A percentile compares a stretch with the other conserved stretches of the same genome.
Conservation (phyloP, 2,888 invertebrate species). For the Plebejus anna region DNA sequence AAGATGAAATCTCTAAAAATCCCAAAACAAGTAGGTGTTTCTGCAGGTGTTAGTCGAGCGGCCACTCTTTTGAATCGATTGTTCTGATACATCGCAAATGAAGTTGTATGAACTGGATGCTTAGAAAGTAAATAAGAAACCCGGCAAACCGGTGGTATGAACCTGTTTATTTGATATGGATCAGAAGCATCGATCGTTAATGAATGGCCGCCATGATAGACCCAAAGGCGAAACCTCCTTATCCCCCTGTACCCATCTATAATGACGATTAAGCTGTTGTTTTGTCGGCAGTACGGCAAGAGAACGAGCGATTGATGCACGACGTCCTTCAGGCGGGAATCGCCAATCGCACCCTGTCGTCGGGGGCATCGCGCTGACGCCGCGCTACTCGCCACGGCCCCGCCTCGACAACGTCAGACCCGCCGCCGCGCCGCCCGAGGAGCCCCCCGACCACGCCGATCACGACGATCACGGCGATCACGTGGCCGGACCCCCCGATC, state of each 20-base stretch:
- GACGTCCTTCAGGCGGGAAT: slow-evolving; percentile 84
- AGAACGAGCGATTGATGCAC: slow-evolving; percentile 91
- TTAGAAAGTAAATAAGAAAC: not conserved
- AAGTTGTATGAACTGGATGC: not conserved
- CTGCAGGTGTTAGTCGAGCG: not conserved
- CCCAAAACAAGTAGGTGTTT: not conserved
- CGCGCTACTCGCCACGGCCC: slow-evolving; percentile 75
- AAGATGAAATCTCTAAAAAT: not conserved
- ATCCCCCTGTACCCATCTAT: not conserved
- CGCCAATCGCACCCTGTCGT: slow-evolving; percentile 79
- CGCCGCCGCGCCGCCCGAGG: slow-evolving; percentile 71
- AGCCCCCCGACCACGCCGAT: slow-evolving; percentile 52
- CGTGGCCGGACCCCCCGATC: slow-evolving; percentile 39
- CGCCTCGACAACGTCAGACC: slow-evolving; percentile 70
- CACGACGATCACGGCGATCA: slow-evolving; percentile 34
- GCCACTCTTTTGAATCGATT: too few relatives aligned
- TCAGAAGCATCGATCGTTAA: not conserved
- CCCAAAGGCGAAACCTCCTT: not conserved
- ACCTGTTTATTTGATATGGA: not conserved
- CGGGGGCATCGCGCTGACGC: slow-evolving; percentile 77
- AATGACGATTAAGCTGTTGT: slow-evolving; percentile 55
- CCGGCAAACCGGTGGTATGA: not conserved
- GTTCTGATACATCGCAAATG: not conserved
- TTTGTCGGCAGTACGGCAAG: slow-evolving; percentile 89
- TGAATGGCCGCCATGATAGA: not conserved